These are phyloP conservation scores for Allygus modestus DNA, from an alignment of 2,888 invertebrate species.

Conservation along the genomic window DNA sequence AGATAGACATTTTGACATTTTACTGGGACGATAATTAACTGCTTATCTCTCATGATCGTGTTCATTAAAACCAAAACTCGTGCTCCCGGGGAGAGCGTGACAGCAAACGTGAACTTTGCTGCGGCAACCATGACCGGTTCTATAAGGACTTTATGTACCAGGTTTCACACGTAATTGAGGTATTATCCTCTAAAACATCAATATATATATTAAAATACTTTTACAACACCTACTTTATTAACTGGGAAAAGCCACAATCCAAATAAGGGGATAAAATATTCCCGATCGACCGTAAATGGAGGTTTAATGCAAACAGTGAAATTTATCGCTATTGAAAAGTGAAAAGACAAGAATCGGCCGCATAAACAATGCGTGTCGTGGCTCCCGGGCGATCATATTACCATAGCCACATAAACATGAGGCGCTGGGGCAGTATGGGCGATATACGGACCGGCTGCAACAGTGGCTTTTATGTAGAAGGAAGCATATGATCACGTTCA, in stretches of 20 bases:
- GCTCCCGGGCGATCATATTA: slow-evolving; percentile 9
- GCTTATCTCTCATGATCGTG: slow-evolving; percentile 9
- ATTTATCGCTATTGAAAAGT: slow-evolving; percentile 45
- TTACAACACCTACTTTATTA: too few relatives aligned
- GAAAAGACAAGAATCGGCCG: slow-evolving; percentile 28
- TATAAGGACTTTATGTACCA: neutral
- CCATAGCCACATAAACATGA: slow-evolving; percentile 24
- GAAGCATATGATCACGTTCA: too few relatives aligned
- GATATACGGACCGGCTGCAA: neutral
- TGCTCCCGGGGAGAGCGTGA: neutral
- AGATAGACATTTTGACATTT: slow-evolving; percentile 34
- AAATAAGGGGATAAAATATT: slow-evolving; percentile 14
- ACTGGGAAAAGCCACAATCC: neutral
- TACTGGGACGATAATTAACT: slow-evolving; percentile 14
- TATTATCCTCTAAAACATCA: too few relatives aligned
- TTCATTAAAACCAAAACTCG: slow-evolving; percentile 39
- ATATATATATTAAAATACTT: too few relatives aligned
- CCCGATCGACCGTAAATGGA: slow-evolving; percentile 22
- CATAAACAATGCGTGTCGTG: slow-evolving; percentile 32
- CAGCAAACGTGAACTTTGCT: neutral
- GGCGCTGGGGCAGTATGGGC: neutral
- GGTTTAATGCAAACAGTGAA: slow-evolving; percentile 41
- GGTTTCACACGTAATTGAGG: too few relatives aligned
- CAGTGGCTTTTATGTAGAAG: too few relatives aligned
- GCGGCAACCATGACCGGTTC: neutral